phyloP scores from a whole-genome alignment of 1,140 invertebrate genomes.

The Augochlora pura region DNA sequence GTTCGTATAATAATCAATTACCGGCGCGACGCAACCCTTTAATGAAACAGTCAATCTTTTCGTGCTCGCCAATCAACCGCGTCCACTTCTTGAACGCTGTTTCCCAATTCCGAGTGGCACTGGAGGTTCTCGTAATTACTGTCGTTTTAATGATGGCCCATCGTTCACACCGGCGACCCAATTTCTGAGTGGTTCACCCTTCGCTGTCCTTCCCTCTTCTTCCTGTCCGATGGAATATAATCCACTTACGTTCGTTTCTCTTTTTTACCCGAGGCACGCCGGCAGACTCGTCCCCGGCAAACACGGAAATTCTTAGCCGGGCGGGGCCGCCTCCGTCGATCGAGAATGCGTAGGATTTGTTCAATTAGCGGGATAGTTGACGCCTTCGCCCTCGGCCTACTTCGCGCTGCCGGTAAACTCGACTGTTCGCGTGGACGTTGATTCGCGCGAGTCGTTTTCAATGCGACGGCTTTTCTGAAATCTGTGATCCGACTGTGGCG shows the following conservation, averaged over 20 bases:
- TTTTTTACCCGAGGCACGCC: no score
- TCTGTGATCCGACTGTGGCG: no score
- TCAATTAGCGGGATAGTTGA: constrained; percentile 22
- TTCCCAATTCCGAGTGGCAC: constrained; percentile 17
- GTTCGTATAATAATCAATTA: background rate
- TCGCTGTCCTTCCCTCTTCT: background rate
- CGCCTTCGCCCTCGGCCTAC: constrained; percentile 10
- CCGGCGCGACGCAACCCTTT: background rate
- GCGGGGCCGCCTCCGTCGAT: background rate
- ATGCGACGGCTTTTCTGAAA: no score
- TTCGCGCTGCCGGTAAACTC: background rate
- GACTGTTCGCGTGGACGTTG: background rate
- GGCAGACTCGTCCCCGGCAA: background rate
- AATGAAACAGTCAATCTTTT: constrained; percentile 4
- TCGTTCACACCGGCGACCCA: constrained; percentile 36
- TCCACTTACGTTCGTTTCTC: constrained; percentile 1
- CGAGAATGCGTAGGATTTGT: background rate
- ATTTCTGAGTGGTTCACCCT: constrained; percentile 31
- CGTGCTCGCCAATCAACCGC: constrained; percentile 11
- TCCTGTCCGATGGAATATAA: background rate
- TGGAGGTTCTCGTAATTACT: constrained; percentile 35
- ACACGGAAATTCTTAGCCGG: background rate
- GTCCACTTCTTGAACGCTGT: constrained; percentile 17
- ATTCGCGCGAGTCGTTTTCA: background rate
- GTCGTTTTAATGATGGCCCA: constrained; percentile 44